Conservation (phyloP, 2,888 invertebrate species). For the Ornithoptera priamus region DNA sequence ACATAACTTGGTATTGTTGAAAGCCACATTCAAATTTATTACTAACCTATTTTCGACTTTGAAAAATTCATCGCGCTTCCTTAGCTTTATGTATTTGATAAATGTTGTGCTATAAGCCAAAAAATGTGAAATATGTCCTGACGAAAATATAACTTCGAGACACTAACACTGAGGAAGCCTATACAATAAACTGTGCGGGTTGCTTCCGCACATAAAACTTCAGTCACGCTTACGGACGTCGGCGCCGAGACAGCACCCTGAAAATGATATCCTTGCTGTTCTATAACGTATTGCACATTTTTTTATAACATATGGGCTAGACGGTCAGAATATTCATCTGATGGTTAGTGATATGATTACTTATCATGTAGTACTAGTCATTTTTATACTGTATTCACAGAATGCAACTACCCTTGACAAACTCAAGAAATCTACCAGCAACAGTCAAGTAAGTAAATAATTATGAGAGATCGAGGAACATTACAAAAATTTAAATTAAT, state of each 20-base stretch:
- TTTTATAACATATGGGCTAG: neutral
- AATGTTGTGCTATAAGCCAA: constrained; percentile 13
- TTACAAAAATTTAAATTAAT: neutral
- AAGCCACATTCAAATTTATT: too few species aligned
- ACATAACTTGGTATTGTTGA: too few species aligned
- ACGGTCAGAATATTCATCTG: too few species aligned
- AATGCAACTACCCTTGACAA: too few species aligned
- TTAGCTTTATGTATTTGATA: neutral
- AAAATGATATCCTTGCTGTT: constrained; percentile 24
- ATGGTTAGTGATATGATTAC: too few species aligned
- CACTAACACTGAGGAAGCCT: constrained; percentile 15
- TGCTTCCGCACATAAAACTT: constrained; percentile 56
- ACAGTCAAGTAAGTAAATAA: too few species aligned
- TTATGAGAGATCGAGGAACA: too few species aligned
- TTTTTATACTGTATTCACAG: too few species aligned
- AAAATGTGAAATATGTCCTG: constrained; percentile 5
- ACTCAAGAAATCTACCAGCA: too few species aligned
- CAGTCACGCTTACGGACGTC: constrained; percentile 40
- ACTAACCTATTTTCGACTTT: neutral
- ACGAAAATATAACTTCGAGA: constrained; percentile 16
- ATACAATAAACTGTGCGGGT: constrained; percentile 43
- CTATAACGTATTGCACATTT: neutral
- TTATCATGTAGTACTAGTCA: too few species aligned
- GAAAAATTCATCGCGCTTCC: neutral
- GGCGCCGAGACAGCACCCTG: constrained; percentile 33